A percentile compares a stretch with the other conserved stretches of the same genome.
Evolutionary conservation across 2,888 invertebrate species (phyloP).

Genomic region (Pteria penguin): DNA sequence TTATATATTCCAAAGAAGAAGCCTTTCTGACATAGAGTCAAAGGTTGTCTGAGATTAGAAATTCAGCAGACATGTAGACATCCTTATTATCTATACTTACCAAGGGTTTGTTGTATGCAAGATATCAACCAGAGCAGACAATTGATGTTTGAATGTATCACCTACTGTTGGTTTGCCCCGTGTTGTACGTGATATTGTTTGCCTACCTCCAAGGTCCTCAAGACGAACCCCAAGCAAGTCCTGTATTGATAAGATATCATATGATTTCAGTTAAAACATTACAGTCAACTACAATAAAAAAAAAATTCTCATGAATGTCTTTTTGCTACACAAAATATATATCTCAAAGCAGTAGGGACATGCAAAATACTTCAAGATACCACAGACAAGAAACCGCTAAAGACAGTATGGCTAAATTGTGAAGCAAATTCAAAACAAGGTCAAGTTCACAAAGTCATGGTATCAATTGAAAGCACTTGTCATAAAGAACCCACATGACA

Average conservation of each 20-base stretch:
- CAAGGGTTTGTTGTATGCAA: conserved; percentile 73
- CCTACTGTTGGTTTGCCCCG: conserved; percentile 74
- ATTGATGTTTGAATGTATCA: conserved; percentile 76
- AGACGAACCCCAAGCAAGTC: conserved; percentile 72
- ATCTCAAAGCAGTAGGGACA: too few relatives aligned
- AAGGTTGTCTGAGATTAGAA: not conserved
- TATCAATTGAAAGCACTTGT: too few relatives aligned
- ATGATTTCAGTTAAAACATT: too few relatives aligned
- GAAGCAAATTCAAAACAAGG: too few relatives aligned
- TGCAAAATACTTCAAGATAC: too few relatives aligned
- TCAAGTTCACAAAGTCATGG: too few relatives aligned
- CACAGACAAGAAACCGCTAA: too few relatives aligned
- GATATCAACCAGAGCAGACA: conserved; percentile 75
- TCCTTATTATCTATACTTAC: conserved; percentile 42
- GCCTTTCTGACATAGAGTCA: not conserved
- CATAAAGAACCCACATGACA: too few relatives aligned
- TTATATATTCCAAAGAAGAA: not conserved
- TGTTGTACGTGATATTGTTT: conserved; percentile 71
- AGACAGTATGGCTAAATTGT: too few relatives aligned
- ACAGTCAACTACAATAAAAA: too few relatives aligned
- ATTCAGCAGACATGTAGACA: not conserved
- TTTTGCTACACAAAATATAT: too few relatives aligned
- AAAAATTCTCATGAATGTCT: too few relatives aligned
- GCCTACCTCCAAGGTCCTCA: conserved; percentile 69
- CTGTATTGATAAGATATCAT: conserved; percentile 54